phyloP scores from a whole-genome alignment of 2,113 vertebrate genomes.

The Hassar affinis region DNA sequence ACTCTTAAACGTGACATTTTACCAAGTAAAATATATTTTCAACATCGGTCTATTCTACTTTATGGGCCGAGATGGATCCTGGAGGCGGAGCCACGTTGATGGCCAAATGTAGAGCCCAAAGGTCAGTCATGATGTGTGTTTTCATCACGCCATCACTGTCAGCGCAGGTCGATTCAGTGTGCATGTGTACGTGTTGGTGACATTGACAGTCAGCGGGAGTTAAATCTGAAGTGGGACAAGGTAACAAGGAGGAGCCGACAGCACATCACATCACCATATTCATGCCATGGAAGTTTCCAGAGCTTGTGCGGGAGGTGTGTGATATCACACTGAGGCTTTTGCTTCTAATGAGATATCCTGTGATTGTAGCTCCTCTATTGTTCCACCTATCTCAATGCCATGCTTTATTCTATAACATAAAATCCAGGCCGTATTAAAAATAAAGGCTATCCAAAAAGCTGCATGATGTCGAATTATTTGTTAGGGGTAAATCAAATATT shows the following conservation, averaged over 20 bases:
- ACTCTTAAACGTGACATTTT: too few species aligned
- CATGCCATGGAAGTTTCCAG: slow-evolving; percentile 46
- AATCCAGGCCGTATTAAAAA: slow-evolving; percentile 25
- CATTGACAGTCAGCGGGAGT: slow-evolving; percentile 44
- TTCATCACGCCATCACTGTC: slow-evolving; percentile 28
- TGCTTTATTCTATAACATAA: slow-evolving; percentile 50
- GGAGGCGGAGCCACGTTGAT: too few species aligned
- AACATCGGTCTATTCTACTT: too few species aligned
- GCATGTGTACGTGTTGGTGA: background rate
- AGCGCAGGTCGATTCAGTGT: slow-evolving; percentile 15
- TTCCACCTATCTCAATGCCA: slow-evolving; percentile 25
- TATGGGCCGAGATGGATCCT: too few species aligned
- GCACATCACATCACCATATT: slow-evolving; percentile 41
- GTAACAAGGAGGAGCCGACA: slow-evolving; percentile 29
- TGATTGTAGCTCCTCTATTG: slow-evolving; percentile 46
- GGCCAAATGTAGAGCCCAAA: slow-evolving; percentile 10
- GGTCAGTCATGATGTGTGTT: background rate
- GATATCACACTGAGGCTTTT: slow-evolving; percentile 41
- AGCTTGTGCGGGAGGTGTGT: slow-evolving; percentile 39
- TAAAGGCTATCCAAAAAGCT: background rate
- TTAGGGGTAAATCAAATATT: slow-evolving; percentile 28
- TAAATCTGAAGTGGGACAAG: slow-evolving; percentile 46
- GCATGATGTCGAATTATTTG: slow-evolving; percentile 5
- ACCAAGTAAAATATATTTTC: too few species aligned
- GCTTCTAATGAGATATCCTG: slow-evolving; percentile 55